Conservation (phyloP, 1,140 invertebrate species). For the Chionoecetes opilio region DNA sequence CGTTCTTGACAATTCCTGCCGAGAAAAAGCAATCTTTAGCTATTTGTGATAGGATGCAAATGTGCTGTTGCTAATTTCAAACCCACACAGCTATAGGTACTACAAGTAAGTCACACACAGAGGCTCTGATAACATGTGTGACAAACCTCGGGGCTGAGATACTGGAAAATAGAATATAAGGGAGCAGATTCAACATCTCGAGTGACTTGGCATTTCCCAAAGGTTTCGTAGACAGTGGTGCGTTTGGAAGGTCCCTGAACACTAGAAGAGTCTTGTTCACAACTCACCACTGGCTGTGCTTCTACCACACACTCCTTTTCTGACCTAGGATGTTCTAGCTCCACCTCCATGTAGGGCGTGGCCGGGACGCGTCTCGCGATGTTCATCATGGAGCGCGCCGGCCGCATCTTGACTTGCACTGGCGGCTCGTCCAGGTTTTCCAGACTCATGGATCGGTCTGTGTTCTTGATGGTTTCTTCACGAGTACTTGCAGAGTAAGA, state of each 20-base stretch:
- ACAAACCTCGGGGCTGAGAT: slow-evolving; percentile 79
- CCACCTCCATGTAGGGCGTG: slow-evolving; percentile 76
- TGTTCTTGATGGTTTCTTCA: slow-evolving; percentile 53
- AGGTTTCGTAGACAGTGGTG: slow-evolving; percentile 79
- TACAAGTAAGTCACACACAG: slow-evolving; percentile 69
- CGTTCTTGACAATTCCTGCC: no score
- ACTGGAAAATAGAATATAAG: slow-evolving; percentile 81
- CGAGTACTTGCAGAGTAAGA: background rate
- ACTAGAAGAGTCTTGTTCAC: slow-evolving; percentile 50
- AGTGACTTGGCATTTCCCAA: slow-evolving; percentile 77
- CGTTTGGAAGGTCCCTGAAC: slow-evolving; percentile 69
- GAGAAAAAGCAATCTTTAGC: background rate
- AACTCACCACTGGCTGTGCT: slow-evolving; percentile 71
- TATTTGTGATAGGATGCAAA: background rate
- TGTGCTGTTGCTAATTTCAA: slow-evolving; percentile 55
- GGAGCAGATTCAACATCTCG: slow-evolving; percentile 80
- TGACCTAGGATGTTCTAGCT: slow-evolving; percentile 62
- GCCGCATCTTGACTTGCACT: slow-evolving; percentile 52
- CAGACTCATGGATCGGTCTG: slow-evolving; percentile 78
- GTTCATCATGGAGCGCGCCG: slow-evolving; percentile 70
- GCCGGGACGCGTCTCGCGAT: slow-evolving; percentile 60
- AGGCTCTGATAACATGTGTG: slow-evolving; percentile 66
- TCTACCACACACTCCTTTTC: slow-evolving; percentile 68
- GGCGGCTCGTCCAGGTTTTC: slow-evolving; percentile 74
- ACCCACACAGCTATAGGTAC: slow-evolving; percentile 43